Evolutionary conservation across 2,888 invertebrate species (phyloP), one percentile per base, ranked within the genome.

Genomic region (Ormyrus thymus): DNA sequence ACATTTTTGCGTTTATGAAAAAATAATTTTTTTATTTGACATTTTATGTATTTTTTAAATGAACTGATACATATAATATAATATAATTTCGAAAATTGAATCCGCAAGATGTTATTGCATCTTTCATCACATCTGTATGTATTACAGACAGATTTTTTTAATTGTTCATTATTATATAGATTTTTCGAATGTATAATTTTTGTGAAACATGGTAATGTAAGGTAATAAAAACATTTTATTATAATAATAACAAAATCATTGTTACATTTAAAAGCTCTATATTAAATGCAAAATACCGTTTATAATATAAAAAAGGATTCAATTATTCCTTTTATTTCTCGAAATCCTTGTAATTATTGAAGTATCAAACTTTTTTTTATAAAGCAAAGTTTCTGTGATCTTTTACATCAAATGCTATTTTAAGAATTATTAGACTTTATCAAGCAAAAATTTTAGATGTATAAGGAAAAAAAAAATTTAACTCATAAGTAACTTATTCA

Each of bases 271-370:
- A n/a, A 76, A 83, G 55, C 56, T 83, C 76, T 84, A 80, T 86
- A 87, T 85, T 82, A 84, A 88, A 86, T 87, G 86, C 82, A 87
- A 86, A 86, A 82, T 84, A 85, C 85, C 84, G 83, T 86, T 84
- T 86, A 85, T 85, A 86, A 81, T 86, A 75, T n/a, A 75, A 70
- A 69, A 50, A 11, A 43, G 56, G 43, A 61, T 70, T 73, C 51
- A 73, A 77, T 72, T 59, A 66, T 61, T 4, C 65, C 72, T 72
- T 6, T 53, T 53, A 68, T 61, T 9, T 65, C 53, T 56, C 51
- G 13, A n/a, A 69, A 43, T 71, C 29, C 56, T 66, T 59, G 8
- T 43, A 56, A 56, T 58, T 70, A 58, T 48, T 29, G 29, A 46
- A 11, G 4, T 46, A 11, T 10, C 8, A n/a, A 61, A n/a, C 29